Base-by-base conservation (phyloP, 2,797 vertebrate species). In the Pterois miles region DNA sequence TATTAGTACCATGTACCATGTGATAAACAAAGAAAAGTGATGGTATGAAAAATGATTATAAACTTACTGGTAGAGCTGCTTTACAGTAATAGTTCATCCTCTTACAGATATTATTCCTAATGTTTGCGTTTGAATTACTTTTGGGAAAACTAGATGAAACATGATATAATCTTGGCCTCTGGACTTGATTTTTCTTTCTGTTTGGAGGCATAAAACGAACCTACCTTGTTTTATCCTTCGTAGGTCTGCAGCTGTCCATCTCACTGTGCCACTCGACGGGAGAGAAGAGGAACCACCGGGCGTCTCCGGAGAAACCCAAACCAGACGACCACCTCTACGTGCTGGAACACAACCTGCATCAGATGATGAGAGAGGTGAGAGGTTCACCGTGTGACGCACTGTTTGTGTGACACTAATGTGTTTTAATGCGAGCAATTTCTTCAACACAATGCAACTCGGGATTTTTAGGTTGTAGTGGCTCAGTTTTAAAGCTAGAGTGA, bases 291-390 rank as follows among this genome's bases (percentile, higher is more conserved):
- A 97, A 94, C 81, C 96, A 95, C 1, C 96, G 95, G 50, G 66
- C 89, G 2, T 94, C 96, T 81, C 95, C 97, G 13, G 98, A 99
- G 67, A 97, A 96, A 87, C 95, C 94, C 65, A 97, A 95, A 85
- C 93, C 96, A 2, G 98, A 99, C 20, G 98, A 99, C 85, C 97
- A 99, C 83, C 96, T 99, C 1, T 99, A 99, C 33, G 98, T 99
- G 12, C 92, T 99, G 5, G 98, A 99, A 77, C 98, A 99, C 87
- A 99, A 98, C 77, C 93, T 99, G 65, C 98, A 99, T 87, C 97
- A 99, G 5, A 95, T 99, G 87, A 99, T 99, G 81, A 95, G 98
- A 96, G 98, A 99, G 97, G 98, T 99, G 93, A 86, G 71, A 29
- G 8, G 1, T 48, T 48, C 20, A 48, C 50, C 22, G 16, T 11